phyloP scores from a whole-genome alignment of 2,113 vertebrate genomes.

The Plecotus auritus region DNA sequence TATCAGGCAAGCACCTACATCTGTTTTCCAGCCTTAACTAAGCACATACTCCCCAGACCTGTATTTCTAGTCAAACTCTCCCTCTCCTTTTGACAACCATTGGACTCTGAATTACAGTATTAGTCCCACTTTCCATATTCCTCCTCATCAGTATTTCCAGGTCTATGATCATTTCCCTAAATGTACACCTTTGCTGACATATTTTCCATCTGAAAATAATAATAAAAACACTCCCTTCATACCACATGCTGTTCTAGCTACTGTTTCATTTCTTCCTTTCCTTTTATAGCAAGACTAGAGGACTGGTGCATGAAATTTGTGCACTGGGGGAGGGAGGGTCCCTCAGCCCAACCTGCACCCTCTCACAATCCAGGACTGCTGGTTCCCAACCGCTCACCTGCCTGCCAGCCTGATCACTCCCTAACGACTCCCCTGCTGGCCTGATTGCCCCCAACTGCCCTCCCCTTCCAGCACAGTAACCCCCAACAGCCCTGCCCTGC shows the following conservation, averaged over 20 bases:
- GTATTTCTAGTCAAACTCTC: background rate
- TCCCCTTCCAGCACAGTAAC: too few relatives aligned
- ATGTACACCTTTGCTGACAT: background rate
- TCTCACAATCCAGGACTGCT: too few relatives aligned
- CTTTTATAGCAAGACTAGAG: background rate
- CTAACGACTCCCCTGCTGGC: too few relatives aligned
- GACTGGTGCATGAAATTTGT: too few relatives aligned
- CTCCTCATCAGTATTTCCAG: background rate
- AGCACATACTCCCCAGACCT: too few relatives aligned
- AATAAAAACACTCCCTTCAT: background rate
- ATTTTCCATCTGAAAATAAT: background rate
- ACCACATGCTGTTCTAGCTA: background rate
- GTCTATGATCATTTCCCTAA: background rate
- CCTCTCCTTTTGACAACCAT: background rate
- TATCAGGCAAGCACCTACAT: background rate
- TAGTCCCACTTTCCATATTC: background rate
- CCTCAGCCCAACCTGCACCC: too few relatives aligned
- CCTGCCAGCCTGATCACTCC: too few relatives aligned
- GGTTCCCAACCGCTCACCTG: too few relatives aligned
- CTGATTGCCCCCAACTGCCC: too few relatives aligned
- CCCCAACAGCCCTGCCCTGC: too few relatives aligned
- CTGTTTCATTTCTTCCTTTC: background rate
- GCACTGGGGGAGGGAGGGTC: too few relatives aligned
- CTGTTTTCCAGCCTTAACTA: background rate
- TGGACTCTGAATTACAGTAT: too few relatives aligned